Evolutionary conservation across 2,113 vertebrate genomes (phyloP).

Genomic region (Cisticola juncidis): DNA sequence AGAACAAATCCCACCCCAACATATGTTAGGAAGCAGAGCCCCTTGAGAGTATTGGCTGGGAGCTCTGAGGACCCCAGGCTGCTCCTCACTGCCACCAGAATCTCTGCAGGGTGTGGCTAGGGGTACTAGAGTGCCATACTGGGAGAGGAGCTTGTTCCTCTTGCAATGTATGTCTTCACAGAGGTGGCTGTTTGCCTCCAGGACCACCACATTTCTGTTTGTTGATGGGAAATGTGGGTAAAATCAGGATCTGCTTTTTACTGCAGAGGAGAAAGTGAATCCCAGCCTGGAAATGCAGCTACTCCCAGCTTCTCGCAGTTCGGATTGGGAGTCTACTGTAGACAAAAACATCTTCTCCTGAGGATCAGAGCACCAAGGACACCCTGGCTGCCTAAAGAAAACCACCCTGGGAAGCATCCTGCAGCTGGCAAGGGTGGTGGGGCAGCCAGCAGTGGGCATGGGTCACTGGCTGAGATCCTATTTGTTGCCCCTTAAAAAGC

Average conservation of each 20-base stretch:
- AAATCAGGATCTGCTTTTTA: not conserved
- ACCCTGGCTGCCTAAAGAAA: not conserved
- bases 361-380: not conserved
- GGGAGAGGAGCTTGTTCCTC: not conserved
- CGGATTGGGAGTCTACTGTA: accelerated
- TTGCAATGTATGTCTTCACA: not conserved
- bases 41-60: not conserved
- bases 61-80: not conserved
- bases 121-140: not conserved
- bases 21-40: not conserved
- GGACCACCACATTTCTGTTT: not conserved
- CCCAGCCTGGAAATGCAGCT: not conserved
- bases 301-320: not conserved
- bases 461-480: not conserved
- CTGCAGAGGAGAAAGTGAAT: not conserved
- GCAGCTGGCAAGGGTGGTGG: not conserved
- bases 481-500: not conserved
- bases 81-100: not conserved
- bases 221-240: not conserved
- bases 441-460: not conserved
- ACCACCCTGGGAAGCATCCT: not conserved
- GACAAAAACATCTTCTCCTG: not conserved
- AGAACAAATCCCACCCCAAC: not conserved
- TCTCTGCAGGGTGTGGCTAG: not conserved
- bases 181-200: accelerated